These are phyloP conservation scores for Numida meleagris DNA, from an alignment of 2,113 vertebrate genomes.

Conservation along the genomic window DNA sequence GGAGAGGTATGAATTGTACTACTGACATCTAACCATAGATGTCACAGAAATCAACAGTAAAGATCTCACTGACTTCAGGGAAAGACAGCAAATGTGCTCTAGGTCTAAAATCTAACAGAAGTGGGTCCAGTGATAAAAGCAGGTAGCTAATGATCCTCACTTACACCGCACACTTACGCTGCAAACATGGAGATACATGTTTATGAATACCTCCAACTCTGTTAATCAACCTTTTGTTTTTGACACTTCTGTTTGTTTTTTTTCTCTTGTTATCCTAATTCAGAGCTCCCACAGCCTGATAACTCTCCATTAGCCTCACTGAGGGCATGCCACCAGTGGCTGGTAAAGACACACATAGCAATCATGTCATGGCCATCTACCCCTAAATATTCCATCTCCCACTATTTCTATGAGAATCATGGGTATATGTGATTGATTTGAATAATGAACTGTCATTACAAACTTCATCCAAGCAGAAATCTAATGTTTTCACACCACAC, in stretches of 20 bases:
- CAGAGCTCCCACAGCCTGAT: neutral
- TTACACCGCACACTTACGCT: neutral
- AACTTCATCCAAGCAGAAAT: neutral
- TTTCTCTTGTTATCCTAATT: neutral
- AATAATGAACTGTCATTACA: neutral
- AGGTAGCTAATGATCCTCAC: neutral
- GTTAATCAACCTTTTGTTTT: neutral
- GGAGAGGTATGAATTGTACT: conserved; percentile 82
- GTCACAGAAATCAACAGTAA: neutral
- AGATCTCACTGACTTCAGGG: neutral
- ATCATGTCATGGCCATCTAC: neutral
- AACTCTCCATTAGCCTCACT: neutral
- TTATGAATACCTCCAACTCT: neutral
- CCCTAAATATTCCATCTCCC: neutral
- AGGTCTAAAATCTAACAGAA: neutral
- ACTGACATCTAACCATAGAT: neutral
- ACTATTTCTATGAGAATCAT: neutral
- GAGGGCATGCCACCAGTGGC: neutral
- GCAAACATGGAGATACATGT: neutral
- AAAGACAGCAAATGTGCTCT: neutral
- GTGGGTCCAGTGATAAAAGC: neutral
- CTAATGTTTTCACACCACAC: neutral
- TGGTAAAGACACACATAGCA: neutral
- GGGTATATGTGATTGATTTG: neutral
- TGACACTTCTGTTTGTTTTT: neutral